Evolutionary conservation across 2,888 invertebrate species (phyloP), one percentile per base, ranked within the genome.

Genomic region (Mesorhabditis belari): DNA sequence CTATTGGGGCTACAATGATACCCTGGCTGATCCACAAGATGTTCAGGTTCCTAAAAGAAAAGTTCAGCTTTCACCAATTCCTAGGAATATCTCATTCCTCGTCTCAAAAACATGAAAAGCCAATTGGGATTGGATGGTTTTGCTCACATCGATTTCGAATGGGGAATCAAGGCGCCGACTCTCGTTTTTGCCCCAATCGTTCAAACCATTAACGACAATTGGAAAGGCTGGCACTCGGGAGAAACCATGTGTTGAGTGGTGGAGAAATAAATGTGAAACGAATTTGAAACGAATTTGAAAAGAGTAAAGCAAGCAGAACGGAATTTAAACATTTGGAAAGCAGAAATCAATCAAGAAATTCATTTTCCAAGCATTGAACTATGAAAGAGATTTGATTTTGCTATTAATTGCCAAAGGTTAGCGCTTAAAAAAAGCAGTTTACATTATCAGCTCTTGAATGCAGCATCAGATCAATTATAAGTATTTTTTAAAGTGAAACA

Each of bases 1-100:
- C n/a, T 51, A 51, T 2, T 51, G 51, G 51, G 51, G 51, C 21
- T 51, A n/a, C 51, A 51, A 51, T 21, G 51, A 51, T 51, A 51
- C 51, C 9, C 51, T 51, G 19, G 51, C 51, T 9, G 23, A 51
- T 51, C 51, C 51, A 51, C n/a, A 12, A 9, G 51, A 51, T 51
- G 19, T 51, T 2, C n/a, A 51, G n/a, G 51, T n/a, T n/a, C 12
- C 12, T 35, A 35, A n/a, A 19, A n/a, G 9, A n/a, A 1, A 35
- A 35, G 44, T 17, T 35, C 44, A n/a, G 44, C 44, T 35, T 1
- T 1, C n/a, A n/a, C n/a, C n/a, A n/a, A n/a, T n/a, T n/a, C n/a
- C n/a, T 35, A 35, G 44, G 12, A 9, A 9, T 35, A 35, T n/a
- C 44, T 51, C 19, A 21, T 51, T 12, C 51, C 51, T 12, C n/a